Percentiles rank a stretch among this genome's conserved stretches.
These are phyloP conservation scores for Drosophila pallidifrons DNA, from an alignment of 1,140 invertebrate species.

Conservation along the genomic window DNA sequence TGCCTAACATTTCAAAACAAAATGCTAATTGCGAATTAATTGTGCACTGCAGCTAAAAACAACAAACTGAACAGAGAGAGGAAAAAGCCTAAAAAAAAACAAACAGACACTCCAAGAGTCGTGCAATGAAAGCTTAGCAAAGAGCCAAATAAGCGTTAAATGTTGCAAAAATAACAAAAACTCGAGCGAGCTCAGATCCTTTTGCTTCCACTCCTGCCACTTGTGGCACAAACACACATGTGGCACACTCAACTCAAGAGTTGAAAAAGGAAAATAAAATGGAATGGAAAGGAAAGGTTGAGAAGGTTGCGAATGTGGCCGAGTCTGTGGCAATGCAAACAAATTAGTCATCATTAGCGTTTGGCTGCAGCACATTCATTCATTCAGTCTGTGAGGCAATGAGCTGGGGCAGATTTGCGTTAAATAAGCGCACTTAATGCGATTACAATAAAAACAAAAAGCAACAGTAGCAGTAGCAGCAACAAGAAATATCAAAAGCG, in stretches of 20 bases:
- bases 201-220: conserved; percentile 12
- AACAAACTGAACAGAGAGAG: conserved; percentile 42
- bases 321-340: conserved; percentile 69
- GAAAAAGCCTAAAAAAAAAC: conserved; percentile 53
- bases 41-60: conserved; percentile 77
- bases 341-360: conserved; percentile 83
- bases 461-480: conserved; percentile 40
- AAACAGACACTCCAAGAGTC: conserved; percentile 59
- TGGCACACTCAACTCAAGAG: conserved; percentile 55
- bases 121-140: conserved; percentile 69
- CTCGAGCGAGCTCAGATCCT: conserved; percentile 17
- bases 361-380: conserved; percentile 53
- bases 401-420: conserved; percentile 75
- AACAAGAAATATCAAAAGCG: conserved; percentile 65
- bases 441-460: conserved; percentile 75
- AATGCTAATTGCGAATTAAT: conserved; percentile 83
- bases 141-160: conserved; percentile 81
- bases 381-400: conserved; percentile 24
- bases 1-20: conserved; percentile 43
- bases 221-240: conserved; percentile 67
- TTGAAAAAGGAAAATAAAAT: conserved; percentile 4
- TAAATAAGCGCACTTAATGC: conserved; percentile 84
- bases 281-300: neutral
- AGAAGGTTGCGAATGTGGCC: conserved; percentile 25
- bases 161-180: conserved; percentile 82